Evolutionary conservation across 2,113 vertebrate genomes (phyloP), one percentile per base, ranked within the genome.

Genomic region (Larimichthys polyactis): DNA sequence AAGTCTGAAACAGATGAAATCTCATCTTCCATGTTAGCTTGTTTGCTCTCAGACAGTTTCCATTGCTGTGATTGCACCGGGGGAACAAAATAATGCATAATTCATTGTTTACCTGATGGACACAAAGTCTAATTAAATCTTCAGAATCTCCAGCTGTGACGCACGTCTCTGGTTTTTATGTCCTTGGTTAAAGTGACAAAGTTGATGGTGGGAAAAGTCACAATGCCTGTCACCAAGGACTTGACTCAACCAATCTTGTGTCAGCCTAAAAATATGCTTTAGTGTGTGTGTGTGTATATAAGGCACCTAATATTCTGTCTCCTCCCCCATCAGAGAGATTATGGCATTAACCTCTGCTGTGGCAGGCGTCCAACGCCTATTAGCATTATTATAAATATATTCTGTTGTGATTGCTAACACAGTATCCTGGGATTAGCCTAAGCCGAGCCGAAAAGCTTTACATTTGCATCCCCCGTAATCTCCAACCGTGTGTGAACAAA

Each of bases 101-200:
- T 93, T 91, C 86, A 91, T 91, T 86, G 80, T 91, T 93, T 86
- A 90, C 82, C 75, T 93, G 84, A 87, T 81, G 87, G 90, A 90
- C 84, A 86, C 78, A 19, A 22, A 69, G 81, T 83, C 86, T 83
- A 90, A 91, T 91, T 84, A 89, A 85, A 80, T 79, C 76, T 81
- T 19, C 15, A 74, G 80, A 63, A 78, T n/a, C 62, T 83, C 73
- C 79, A 77, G 75, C 76, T 80, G 84, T 78, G 88, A 85, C 27
- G 11, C 17, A 49, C 15, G 29, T 14, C 14, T 79, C 72, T 5
- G 19, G 20, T 49, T 64, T 77, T 51, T 14, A 11, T 49, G 49
- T 62, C 43, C 48, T 49, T 7, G 8, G 60, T 49, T 51, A 27
- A 76, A 82, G 75, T 70, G 75, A 84, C 67, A 90, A 71, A 79